A percentile compares a stretch with the other conserved stretches of the same genome.
Evolutionary conservation across 92 coral and sea anemone genomes (phyloP).

Genomic region (Montipora capitata): DNA sequence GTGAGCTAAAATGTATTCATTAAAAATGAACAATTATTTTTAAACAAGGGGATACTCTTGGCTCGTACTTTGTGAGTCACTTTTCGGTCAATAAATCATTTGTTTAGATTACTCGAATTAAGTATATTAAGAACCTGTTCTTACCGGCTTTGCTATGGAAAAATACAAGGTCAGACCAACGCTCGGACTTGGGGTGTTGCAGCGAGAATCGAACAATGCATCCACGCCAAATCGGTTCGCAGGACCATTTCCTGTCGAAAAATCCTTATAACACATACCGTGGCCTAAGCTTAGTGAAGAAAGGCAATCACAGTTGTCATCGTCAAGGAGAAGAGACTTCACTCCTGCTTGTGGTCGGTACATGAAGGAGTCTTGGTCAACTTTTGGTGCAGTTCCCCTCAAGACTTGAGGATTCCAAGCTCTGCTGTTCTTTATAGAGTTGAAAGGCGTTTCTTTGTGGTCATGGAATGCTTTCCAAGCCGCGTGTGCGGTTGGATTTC

Average conservation of each 20-base stretch:
- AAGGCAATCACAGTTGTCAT: constrained; percentile 86
- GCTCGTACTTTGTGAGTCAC: no score
- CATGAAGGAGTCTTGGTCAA: constrained; percentile 84
- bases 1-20: no score
- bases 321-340: constrained; percentile 80
- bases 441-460: constrained; percentile 56
- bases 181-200: constrained; percentile 74
- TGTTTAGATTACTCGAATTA: not conserved
- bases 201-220: constrained; percentile 69
- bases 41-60: no score
- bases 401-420: constrained; percentile 74
- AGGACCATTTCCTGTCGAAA: constrained; percentile 63
- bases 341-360: constrained; percentile 81
- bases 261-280: constrained; percentile 59
- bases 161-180: constrained; percentile 79
- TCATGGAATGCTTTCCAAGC: constrained; percentile 74
- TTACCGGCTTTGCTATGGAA: constrained; percentile 14
- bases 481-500: constrained; percentile 79
- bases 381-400: constrained; percentile 74
- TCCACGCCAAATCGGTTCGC: constrained; percentile 75
- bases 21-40: no score
- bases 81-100: not conserved
- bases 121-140: not conserved
- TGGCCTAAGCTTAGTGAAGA: constrained; percentile 73
- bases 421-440: constrained; percentile 40